Base-by-base conservation (phyloP, 2,113 vertebrate species). In the Harpagus bidentatus region DNA sequence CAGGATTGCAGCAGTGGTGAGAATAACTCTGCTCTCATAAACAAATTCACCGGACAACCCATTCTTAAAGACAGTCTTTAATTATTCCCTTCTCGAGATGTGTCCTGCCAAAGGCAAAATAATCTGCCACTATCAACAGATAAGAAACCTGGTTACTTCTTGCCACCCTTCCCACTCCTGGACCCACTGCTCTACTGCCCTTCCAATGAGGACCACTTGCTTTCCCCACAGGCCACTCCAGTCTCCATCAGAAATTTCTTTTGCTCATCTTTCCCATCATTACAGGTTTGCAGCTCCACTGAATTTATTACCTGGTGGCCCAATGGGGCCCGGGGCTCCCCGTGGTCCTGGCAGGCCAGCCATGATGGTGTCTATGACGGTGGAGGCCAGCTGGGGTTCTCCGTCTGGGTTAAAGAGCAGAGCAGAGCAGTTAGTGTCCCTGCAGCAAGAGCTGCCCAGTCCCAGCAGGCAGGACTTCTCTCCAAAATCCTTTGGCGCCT, bases 301-400 rank as follows among this genome's bases (percentile, higher is more conserved):
- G 25, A 0, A 15, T 9, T 21, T 32, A 48, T 95, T 96, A 98
- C 98, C 98, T 95, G 98, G 98, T 2, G 97, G 97, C 53, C 98
- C 98, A 42, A 85, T 3, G 1, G 98, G 98, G 7, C 98, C 98
- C 0, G 98, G 98, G 26, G 98, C 98, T 13, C 98, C 98, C 32
- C 98, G 98, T 7, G 98, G 98, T 36, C 98, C 98, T 2, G 98
- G 98, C 93, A 98, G 62, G 4, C 98, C 98, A 0, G 98, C 97
- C 96, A 98, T 93, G 88, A 98, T 96, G 7, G 98, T 98, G 95
- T 99, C 98, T 62, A 98, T 98, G 10, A 98, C 95, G 0, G 98
- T 98, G 61, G 98, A 98, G n/a, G 97, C 96, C 88, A 98, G 84
- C 84, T 98, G 98, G 19, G 97, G 38, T 55, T 98, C 98, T 47